These are phyloP conservation scores for Ypsolopha scabrella DNA, from an alignment of 2,888 invertebrate genomes.

Conservation along the genomic window DNA sequence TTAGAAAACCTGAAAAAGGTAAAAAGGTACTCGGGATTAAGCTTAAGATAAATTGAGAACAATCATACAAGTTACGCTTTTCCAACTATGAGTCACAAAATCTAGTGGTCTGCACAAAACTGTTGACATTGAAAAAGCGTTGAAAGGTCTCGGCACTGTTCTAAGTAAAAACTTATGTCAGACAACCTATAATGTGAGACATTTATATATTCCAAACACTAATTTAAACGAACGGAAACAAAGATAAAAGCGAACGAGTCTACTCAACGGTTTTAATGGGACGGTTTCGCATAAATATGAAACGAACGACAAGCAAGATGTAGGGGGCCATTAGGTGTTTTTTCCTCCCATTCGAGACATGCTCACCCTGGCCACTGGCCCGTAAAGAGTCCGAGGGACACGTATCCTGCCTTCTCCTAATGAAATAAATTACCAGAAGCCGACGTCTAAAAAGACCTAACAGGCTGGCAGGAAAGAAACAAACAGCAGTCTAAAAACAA, in stretches of 20 bases:
- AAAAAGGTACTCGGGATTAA: no score
- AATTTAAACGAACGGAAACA: constrained; percentile 41
- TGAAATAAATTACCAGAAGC: constrained; percentile 54
- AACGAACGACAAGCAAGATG: constrained; percentile 28
- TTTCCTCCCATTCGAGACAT: constrained; percentile 52
- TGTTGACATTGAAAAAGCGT: no score
- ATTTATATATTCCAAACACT: no score
- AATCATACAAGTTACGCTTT: no score
- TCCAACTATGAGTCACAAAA: no score
- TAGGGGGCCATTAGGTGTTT: constrained; percentile 35
- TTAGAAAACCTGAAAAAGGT: no score
- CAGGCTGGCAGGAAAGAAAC: background rate
- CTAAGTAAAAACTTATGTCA: no score
- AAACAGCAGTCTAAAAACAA: background rate
- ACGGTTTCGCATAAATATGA: constrained; percentile 44
- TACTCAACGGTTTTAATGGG: constrained; percentile 50
- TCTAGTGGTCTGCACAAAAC: no score
- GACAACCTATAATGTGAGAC: no score
- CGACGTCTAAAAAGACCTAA: constrained; percentile 19
- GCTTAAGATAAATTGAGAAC: no score
- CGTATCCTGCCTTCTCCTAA: constrained; percentile 66
- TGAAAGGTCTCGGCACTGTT: no score
- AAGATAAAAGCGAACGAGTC: constrained; percentile 54
- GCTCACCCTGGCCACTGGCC: constrained; percentile 45
- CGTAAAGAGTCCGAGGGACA: constrained; percentile 65